Percentiles rank a stretch among this genome's conserved stretches.
Evolutionary conservation across 1,140 invertebrate genomes (phyloP).

Genomic region (Listronotus oregonensis): DNA sequence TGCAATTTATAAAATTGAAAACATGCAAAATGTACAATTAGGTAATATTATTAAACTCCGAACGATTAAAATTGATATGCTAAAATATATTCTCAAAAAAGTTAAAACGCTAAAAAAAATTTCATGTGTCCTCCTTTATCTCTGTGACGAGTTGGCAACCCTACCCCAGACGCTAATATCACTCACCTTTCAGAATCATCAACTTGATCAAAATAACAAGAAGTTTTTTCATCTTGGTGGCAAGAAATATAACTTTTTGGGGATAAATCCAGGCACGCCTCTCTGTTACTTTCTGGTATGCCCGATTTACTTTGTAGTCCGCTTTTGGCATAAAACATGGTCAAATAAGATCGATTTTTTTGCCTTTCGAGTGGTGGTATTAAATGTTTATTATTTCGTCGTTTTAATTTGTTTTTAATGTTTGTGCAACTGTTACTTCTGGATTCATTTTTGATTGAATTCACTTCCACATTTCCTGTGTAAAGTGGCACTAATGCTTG

Average conservation of each 20-base stretch:
- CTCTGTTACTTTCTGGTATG: slow-evolving; percentile 9
- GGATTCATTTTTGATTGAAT: slow-evolving; percentile 20
- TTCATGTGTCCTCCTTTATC: too few species aligned
- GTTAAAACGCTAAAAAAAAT: too few species aligned
- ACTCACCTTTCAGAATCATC: slow-evolving; percentile 12
- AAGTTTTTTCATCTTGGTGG: background rate
- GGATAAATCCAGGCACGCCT: slow-evolving; percentile 19
- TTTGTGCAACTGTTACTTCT: slow-evolving; percentile 15
- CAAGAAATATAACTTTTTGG: slow-evolving; percentile 26
- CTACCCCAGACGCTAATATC: too few species aligned
- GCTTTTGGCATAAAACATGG: slow-evolving; percentile 40
- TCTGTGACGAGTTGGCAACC: too few species aligned
- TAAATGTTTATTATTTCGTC: background rate
- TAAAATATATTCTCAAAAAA: too few species aligned
- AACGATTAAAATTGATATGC: too few species aligned
- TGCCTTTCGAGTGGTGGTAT: background rate
- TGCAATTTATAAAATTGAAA: too few species aligned
- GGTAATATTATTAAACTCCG: too few species aligned
- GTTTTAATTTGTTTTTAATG: slow-evolving; percentile 15
- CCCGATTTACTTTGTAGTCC: slow-evolving; percentile 8
- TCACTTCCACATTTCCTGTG: slow-evolving; percentile 23
- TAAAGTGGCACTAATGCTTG: slow-evolving; percentile 28
- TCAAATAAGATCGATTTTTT: slow-evolving; percentile 40
- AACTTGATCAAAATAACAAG: slow-evolving; percentile 7
- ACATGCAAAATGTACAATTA: too few species aligned